A percentile compares a stretch with the other conserved stretches of the same genome.
Evolutionary conservation across 2,797 vertebrate species (phyloP).

Genomic region (Enteromius afrohamiltoni): DNA sequence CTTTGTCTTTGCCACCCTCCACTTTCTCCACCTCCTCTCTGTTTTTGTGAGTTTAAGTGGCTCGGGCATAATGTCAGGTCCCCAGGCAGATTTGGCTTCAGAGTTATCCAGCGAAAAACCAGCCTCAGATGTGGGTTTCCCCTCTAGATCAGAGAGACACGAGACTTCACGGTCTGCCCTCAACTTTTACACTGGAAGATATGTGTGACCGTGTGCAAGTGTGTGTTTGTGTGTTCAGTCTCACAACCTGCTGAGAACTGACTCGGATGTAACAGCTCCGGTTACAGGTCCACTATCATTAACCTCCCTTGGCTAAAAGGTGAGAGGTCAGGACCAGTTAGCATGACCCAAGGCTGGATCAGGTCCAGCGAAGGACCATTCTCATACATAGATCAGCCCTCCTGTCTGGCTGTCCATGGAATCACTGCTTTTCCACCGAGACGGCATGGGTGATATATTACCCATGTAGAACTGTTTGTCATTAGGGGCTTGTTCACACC

Average conservation of each 20-base stretch:
- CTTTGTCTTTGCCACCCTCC: background rate
- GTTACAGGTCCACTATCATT: slow-evolving; percentile 61
- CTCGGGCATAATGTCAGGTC: slow-evolving; percentile 23
- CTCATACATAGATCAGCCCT: slow-evolving; percentile 50
- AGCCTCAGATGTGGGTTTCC: slow-evolving; percentile 37
- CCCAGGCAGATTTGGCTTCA: slow-evolving; percentile 32
- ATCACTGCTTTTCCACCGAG: slow-evolving; percentile 39
- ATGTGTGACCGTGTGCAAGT: slow-evolving; percentile 11
- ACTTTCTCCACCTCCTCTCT: slow-evolving; percentile 14
- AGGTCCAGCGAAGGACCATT: slow-evolving; percentile 34
- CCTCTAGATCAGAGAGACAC: slow-evolving; percentile 28
- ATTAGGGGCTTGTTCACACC: slow-evolving; percentile 37
- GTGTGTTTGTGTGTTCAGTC: slow-evolving; percentile 31
- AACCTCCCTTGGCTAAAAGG: slow-evolving; percentile 53
- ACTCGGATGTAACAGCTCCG: slow-evolving; percentile 58
- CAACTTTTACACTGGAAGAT: slow-evolving; percentile 25
- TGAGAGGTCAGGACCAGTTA: slow-evolving; percentile 55
- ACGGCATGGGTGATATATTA: slow-evolving; percentile 50
- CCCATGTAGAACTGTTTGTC: slow-evolving; percentile 44
- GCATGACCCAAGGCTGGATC: slow-evolving; percentile 51
- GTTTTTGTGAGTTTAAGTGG: slow-evolving; percentile 30
- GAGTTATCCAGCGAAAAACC: slow-evolving; percentile 17
- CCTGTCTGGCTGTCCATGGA: slow-evolving; percentile 31
- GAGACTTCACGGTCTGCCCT: slow-evolving; percentile 21
- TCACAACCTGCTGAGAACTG: slow-evolving; percentile 34